These are phyloP conservation scores for Phalangium opilio DNA, from an alignment of 2,888 invertebrate species.

Conservation along the genomic window DNA sequence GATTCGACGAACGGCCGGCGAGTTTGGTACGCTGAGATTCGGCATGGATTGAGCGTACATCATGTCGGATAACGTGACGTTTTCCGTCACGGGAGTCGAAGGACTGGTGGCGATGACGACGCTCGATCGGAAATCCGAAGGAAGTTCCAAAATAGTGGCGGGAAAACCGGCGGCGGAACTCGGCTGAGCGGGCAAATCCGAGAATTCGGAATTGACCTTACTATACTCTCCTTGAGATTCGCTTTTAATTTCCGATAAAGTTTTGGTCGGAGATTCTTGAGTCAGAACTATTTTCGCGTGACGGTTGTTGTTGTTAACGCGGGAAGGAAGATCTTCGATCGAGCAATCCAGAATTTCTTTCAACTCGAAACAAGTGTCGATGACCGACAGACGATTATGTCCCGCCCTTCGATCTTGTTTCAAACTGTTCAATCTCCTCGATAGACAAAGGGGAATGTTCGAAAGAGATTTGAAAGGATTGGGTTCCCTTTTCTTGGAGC, in stretches of 20 bases:
- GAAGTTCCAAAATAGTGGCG: slow-evolving; percentile 16
- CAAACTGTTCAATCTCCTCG: slow-evolving; percentile 11
- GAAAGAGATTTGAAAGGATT: slow-evolving; percentile 19
- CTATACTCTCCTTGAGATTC: slow-evolving; percentile 7
- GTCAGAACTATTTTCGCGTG: background rate
- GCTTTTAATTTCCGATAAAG: slow-evolving; percentile 6
- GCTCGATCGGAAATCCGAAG: slow-evolving; percentile 16
- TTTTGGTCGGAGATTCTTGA: slow-evolving; percentile 6
- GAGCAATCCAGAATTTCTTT: slow-evolving; percentile 4
- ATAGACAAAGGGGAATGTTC: slow-evolving; percentile 17
- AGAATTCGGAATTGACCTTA: slow-evolving; percentile 5
- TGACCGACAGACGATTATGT: slow-evolving; percentile 14
- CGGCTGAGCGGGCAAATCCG: slow-evolving; percentile 8
- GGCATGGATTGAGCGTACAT: slow-evolving; percentile 19
- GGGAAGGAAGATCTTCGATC: background rate
- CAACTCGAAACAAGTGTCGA: slow-evolving; percentile 12
- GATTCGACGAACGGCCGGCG: slow-evolving; percentile 6
- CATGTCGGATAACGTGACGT: slow-evolving; percentile 7
- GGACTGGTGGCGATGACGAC: slow-evolving; percentile 15
- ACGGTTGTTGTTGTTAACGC: background rate
- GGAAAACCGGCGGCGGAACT: slow-evolving; percentile 14
- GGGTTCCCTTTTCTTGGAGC: slow-evolving; percentile 9
- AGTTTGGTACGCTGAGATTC: slow-evolving; percentile 14
- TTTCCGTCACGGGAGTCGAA: slow-evolving; percentile 13
- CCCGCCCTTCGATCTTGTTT: slow-evolving; percentile 10